A percentile compares a stretch with the other conserved stretches of the same genome.
Evolutionary conservation across 2,888 invertebrate genomes (phyloP).

Genomic region (Merodon equestris): DNA sequence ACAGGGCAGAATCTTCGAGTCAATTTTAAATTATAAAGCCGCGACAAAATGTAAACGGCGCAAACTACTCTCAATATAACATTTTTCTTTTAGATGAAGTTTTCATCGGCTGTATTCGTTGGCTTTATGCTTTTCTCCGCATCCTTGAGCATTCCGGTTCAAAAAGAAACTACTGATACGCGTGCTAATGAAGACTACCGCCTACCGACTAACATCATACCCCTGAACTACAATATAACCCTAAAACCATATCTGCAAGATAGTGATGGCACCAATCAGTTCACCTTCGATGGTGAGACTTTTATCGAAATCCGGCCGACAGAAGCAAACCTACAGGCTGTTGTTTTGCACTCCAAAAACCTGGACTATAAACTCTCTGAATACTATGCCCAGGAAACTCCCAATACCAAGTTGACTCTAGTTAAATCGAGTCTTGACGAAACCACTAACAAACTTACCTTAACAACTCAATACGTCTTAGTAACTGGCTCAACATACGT

Average conservation of each 20-base stretch:
- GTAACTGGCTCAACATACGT: conserved; percentile 76
- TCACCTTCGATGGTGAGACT: conserved; percentile 76
- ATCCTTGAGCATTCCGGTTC: conserved; percentile 28
- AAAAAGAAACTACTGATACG: not conserved
- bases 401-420: conserved; percentile 69
- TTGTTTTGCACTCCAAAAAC: conserved; percentile 81
- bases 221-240: conserved; percentile 80
- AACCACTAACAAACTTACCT: conserved; percentile 78
- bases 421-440: conserved; percentile 67
- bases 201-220: conserved; percentile 77
- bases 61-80: no score
- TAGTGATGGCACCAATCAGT: conserved; percentile 71
- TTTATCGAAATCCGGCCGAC: conserved; percentile 79
- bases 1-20: no score
- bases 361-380: conserved; percentile 70
- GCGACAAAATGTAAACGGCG: no score
- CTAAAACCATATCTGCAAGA: conserved; percentile 80
- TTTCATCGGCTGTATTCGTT: not conserved
- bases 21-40: no score
- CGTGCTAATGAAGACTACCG: conserved; percentile 71
- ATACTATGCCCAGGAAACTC: conserved; percentile 69
- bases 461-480: conserved; percentile 76
- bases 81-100: not conserved
- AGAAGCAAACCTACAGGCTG: conserved; percentile 74
- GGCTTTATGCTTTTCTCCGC: conserved; percentile 12